Evolutionary conservation across 2,888 invertebrate genomes (phyloP).

Genomic region (Sphaeridia pumilis): DNA sequence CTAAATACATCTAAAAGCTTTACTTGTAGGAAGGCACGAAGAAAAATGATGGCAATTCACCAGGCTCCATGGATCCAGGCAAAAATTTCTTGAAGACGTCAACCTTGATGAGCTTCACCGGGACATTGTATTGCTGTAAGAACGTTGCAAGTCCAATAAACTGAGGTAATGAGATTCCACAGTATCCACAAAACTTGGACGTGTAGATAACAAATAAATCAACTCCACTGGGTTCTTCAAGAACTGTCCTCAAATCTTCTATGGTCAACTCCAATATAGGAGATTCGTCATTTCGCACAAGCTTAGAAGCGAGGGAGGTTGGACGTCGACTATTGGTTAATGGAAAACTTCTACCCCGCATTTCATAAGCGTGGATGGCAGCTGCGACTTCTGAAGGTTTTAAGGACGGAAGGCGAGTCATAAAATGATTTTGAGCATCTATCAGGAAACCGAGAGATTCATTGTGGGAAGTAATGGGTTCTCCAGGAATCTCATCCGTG

Average conservation of each 20-base stretch:
- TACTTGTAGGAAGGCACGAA: conserved; percentile 31
- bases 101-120: conserved; percentile 25
- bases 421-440: conserved; percentile 31
- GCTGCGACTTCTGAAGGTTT: conserved; percentile 28
- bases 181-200: conserved; percentile 33
- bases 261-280: no score
- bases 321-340: no score
- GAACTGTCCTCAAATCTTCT: no score
- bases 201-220: conserved; percentile 26
- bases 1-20: neutral
- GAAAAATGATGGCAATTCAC: conserved; percentile 28
- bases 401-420: conserved; percentile 27
- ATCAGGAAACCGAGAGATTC: conserved; percentile 33
- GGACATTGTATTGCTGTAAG: conserved; percentile 20
- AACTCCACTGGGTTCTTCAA: neutral
- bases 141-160: conserved; percentile 29
- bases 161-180: conserved; percentile 25
- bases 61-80: conserved; percentile 24
- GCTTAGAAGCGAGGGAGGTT: neutral
- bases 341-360: no score
- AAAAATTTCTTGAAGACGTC: conserved; percentile 31
- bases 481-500: neutral
- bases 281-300: no score
- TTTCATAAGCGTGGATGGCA: conserved; percentile 24
- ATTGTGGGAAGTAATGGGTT: neutral